Conservation (phyloP, 2,888 invertebrate species). For the Lapara coniferarum region DNA sequence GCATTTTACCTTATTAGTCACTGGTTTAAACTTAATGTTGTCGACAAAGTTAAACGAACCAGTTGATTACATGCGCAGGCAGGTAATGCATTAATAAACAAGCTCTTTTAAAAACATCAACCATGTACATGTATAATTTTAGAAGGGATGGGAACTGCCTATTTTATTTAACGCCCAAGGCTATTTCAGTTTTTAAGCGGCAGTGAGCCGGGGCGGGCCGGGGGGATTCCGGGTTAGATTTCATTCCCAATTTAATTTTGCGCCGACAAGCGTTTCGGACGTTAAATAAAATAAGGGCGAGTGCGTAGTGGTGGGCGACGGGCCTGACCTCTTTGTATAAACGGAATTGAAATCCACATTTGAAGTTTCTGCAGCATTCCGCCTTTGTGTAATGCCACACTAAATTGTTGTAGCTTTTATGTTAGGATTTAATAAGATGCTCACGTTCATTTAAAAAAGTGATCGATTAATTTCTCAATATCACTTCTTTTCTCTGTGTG, state of each 20-base stretch:
- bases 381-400: background rate
- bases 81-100: constrained; percentile 27
- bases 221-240: constrained; percentile 53
- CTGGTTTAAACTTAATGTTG: background rate
- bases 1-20: background rate
- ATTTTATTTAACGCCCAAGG: constrained; percentile 47
- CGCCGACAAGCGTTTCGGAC: constrained; percentile 55
- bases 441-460: background rate
- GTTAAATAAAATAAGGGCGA: constrained; percentile 54
- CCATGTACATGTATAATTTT: constrained; percentile 33
- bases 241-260: constrained; percentile 65
- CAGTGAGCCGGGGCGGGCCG: constrained; percentile 42
- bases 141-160: constrained; percentile 42
- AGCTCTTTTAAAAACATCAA: constrained; percentile 28
- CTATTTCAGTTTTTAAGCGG: constrained; percentile 45
- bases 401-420: background rate
- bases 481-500: background rate
- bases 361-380: background rate
- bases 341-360: background rate
- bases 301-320: constrained; percentile 39
- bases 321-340: background rate
- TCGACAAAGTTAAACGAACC: constrained; percentile 20
- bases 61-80: constrained; percentile 22
- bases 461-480: background rate
- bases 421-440: background rate